A percentile compares a stretch with the other conserved stretches of the same genome.
Conservation (phyloP, 2,113 vertebrate genomes). For the Euleptes europaea region DNA sequence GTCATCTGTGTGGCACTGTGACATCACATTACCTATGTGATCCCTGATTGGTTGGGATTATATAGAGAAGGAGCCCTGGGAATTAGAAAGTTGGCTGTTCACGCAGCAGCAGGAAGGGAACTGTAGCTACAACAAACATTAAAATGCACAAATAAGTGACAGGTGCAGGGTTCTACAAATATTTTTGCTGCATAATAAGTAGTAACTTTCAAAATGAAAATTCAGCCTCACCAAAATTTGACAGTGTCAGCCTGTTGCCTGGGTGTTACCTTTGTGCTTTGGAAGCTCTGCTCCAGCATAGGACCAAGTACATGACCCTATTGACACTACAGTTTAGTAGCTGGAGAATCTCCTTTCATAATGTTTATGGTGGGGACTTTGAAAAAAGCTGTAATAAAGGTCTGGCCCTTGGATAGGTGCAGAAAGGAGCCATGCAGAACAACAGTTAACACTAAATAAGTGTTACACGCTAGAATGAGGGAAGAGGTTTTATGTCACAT, state of each 20-base stretch:
- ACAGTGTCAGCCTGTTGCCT: slow-evolving; percentile 5
- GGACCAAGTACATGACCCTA: neutral
- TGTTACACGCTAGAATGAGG: slow-evolving; percentile 26
- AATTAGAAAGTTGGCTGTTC: neutral
- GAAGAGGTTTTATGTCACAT: neutral
- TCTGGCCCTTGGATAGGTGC: slow-evolving; percentile 15
- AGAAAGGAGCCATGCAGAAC: slow-evolving; percentile 24
- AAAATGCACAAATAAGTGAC: neutral
- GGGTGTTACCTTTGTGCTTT: slow-evolving; percentile 24
- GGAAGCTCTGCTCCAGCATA: neutral
- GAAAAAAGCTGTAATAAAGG: neutral
- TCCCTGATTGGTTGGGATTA: neutral
- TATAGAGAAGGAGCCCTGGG: neutral
- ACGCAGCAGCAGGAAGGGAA: neutral
- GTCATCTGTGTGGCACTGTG: neutral
- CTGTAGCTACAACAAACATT: neutral
- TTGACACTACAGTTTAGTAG: neutral
- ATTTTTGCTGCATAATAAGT: neutral
- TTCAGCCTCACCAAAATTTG: neutral
- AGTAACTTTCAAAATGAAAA: neutral
- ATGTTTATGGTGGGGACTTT: neutral
- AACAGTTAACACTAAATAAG: slow-evolving; percentile 7
- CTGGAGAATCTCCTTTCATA: neutral
- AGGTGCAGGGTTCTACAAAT: neutral
- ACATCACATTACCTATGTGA: neutral